A percentile compares a stretch with the other conserved stretches of the same genome.
Conservation (phyloP, 1,140 invertebrate genomes). For the Microplitis demolitor region DNA sequence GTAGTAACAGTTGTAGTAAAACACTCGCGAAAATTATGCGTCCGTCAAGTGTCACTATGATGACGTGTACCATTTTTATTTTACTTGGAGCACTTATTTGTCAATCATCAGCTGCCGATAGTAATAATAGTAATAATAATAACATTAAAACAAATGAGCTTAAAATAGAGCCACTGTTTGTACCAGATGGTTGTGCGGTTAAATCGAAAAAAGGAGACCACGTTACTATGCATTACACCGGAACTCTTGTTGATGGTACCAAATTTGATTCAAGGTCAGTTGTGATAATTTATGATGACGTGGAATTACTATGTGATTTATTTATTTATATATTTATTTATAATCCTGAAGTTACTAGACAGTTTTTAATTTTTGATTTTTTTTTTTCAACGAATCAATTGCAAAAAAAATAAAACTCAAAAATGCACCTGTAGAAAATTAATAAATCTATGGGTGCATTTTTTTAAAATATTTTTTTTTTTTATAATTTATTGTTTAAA, state of each 20-base stretch:
- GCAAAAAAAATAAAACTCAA: too few relatives aligned
- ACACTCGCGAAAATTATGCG: constrained; percentile 19
- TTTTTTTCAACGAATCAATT: too few relatives aligned
- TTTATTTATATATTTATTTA: too few relatives aligned
- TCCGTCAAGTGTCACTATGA: constrained; percentile 7
- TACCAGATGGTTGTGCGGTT: constrained; percentile 79
- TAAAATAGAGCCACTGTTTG: constrained; percentile 80
- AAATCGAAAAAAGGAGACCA: constrained; percentile 87
- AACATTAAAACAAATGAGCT: constrained; percentile 58
- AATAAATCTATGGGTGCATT: too few relatives aligned
- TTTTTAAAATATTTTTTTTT: too few relatives aligned
- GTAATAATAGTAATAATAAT: neutral
- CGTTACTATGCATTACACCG: constrained; percentile 93
- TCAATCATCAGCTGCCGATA: constrained; percentile 39
- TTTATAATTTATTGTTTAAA: too few relatives aligned
- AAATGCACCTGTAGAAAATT: too few relatives aligned
- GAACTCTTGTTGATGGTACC: constrained; percentile 83
- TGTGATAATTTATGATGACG: neutral
- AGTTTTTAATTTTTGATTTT: too few relatives aligned
- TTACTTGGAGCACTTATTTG: constrained; percentile 4
- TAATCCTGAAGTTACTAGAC: too few relatives aligned
- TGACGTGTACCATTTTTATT: constrained; percentile 38
- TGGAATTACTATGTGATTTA: too few relatives aligned
- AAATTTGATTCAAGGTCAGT: constrained; percentile 93
- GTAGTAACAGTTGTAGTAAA: neutral